These are phyloP conservation scores for Choristoneura fumiferana DNA, from an alignment of 1,140 invertebrate species.

Conservation along the genomic window DNA sequence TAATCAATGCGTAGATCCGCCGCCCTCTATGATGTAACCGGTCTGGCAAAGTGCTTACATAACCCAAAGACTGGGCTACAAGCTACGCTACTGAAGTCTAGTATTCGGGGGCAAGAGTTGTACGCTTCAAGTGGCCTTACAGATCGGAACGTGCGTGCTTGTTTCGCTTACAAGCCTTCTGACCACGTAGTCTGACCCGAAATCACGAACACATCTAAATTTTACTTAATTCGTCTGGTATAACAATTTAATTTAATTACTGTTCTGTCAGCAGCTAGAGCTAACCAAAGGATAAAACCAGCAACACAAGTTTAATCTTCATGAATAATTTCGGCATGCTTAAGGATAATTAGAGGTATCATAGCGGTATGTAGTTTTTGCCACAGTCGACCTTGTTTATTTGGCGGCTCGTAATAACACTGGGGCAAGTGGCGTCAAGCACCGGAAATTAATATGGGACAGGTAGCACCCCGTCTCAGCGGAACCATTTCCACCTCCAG, in stretches of 20 bases:
- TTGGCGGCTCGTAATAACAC: conserved; percentile 47
- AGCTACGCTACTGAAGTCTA: conserved; percentile 6
- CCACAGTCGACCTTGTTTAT: conserved; percentile 38
- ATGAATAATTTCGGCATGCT: conserved; percentile 6
- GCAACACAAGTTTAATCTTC: conserved; percentile 7
- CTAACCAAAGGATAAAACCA: neutral
- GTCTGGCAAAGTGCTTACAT: conserved; percentile 15
- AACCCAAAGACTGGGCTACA: conserved; percentile 1
- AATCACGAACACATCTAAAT: no score
- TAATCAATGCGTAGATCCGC: conserved; percentile 14
- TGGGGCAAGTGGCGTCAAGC: conserved; percentile 41
- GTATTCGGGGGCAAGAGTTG: neutral
- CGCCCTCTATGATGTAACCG: conserved; percentile 15
- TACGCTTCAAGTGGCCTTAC: neutral
- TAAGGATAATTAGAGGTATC: neutral
- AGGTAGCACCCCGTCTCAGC: conserved; percentile 36
- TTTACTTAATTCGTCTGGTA: no score
- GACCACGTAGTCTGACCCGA: no score
- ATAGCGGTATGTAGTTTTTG: conserved; percentile 2
- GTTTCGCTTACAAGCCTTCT: no score
- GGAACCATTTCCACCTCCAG: conserved; percentile 27
- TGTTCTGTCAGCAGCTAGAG: no score
- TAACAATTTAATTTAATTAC: no score
- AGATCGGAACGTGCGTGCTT: no score
- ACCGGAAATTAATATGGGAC: conserved; percentile 69